Percentiles rank a stretch among this genome's conserved stretches.
These are phyloP conservation scores for Beaufortia kweichowensis DNA, from an alignment of 2,113 vertebrate species.

Conservation along the genomic window DNA sequence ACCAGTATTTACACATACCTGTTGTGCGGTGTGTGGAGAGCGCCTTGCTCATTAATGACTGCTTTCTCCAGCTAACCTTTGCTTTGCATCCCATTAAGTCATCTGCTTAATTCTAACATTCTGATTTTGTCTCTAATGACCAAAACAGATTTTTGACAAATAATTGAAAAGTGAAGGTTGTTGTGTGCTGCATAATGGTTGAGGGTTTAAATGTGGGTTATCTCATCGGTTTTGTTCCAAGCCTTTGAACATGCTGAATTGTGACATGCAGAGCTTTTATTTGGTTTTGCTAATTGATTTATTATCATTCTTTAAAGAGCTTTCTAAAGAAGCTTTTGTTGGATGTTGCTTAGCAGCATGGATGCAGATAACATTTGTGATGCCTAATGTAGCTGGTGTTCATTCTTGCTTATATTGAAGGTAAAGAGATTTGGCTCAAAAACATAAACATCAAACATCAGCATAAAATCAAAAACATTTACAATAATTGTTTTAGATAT, in stretches of 20 bases:
- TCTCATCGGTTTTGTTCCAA: background rate
- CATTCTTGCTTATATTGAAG: too few relatives aligned
- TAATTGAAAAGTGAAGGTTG: background rate
- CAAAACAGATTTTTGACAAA: background rate
- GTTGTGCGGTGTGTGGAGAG: background rate
- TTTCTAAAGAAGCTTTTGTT: background rate
- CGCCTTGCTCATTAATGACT: background rate
- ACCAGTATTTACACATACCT: slow-evolving; percentile 4
- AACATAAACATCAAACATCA: too few relatives aligned
- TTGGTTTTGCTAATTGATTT: background rate
- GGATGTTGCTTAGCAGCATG: background rate
- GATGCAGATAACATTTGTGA: background rate
- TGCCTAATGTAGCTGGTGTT: background rate
- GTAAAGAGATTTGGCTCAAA: background rate
- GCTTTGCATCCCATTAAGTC: background rate
- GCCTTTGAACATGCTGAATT: background rate
- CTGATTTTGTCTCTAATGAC: too few relatives aligned
- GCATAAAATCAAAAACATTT: too few relatives aligned
- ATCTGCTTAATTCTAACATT: background rate
- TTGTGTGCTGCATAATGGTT: background rate
- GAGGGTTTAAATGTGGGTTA: background rate
- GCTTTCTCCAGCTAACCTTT: background rate
- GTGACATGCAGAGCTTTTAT: background rate
- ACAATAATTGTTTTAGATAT: too few relatives aligned
- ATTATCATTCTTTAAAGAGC: background rate